Conservation (phyloP, 2,113 vertebrate species). For the Cyphomyrus plagiostoma region DNA sequence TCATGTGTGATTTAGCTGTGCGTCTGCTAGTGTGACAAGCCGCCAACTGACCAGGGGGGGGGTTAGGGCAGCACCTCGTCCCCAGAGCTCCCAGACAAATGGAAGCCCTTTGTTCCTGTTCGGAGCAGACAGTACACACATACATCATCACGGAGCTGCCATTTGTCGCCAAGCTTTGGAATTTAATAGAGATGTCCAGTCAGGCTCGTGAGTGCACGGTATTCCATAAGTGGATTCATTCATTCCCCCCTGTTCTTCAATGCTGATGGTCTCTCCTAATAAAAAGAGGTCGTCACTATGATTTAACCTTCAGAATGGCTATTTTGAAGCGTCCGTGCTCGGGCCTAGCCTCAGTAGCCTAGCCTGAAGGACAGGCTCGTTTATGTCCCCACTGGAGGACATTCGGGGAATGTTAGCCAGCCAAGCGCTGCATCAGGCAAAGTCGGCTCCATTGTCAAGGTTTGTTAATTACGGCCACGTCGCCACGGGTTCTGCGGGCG, state of each 20-base stretch:
- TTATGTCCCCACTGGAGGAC: not conserved
- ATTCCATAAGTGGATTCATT: not conserved
- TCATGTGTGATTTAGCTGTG: not conserved
- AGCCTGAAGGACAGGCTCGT: not conserved
- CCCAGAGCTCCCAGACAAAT: conserved; percentile 1
- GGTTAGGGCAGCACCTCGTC: not conserved
- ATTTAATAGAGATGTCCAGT: conserved; percentile 15
- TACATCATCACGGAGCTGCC: not conserved
- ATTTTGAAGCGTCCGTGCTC: not conserved
- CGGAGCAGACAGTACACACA: not conserved
- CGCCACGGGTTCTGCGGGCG: not conserved
- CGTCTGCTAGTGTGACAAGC: not conserved
- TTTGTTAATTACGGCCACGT: not conserved
- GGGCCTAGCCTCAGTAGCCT: not conserved
- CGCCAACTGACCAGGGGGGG: not conserved
- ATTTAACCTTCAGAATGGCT: not conserved
- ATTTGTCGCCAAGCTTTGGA: not conserved
- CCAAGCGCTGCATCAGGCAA: not conserved
- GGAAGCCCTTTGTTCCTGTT: conserved; percentile 6
- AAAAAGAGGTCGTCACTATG: not conserved
- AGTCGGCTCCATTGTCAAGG: not conserved
- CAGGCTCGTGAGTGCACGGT: not conserved
- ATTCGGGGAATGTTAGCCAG: not conserved
- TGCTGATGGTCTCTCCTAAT: not conserved
- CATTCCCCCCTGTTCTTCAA: not conserved